Conservation (phyloP, 2,113 vertebrate genomes). For the Spea bombifrons region DNA sequence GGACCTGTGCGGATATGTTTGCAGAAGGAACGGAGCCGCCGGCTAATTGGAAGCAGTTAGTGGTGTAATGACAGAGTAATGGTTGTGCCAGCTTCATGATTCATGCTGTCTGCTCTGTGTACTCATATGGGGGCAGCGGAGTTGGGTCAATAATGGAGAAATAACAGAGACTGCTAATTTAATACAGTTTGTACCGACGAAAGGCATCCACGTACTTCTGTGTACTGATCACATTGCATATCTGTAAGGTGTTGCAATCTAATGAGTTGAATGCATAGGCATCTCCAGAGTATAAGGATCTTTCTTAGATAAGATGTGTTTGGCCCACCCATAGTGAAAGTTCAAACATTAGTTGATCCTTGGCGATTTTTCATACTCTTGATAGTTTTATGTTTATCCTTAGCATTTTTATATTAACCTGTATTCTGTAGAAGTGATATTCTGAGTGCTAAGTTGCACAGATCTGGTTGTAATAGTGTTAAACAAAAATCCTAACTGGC, state of each 20-base stretch:
- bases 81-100: slow-evolving; percentile 14
- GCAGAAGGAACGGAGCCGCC: slow-evolving; percentile 14
- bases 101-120: slow-evolving; percentile 5
- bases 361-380: neutral
- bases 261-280: neutral
- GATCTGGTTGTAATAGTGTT: too few species aligned
- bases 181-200: neutral
- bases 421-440: too few species aligned
- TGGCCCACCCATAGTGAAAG: neutral
- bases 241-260: neutral
- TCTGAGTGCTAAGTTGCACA: too few species aligned
- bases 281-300: neutral
- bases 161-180: slow-evolving; percentile 24
- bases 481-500: too few species aligned
- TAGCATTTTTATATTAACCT: neutral
- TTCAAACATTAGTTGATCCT: neutral
- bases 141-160: slow-evolving; percentile 12
- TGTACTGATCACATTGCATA: too few species aligned
- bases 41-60: slow-evolving; percentile 26
- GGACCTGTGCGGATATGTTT: neutral
- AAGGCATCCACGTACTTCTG: neutral
- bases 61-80: slow-evolving; percentile 9
- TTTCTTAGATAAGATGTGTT: neutral
- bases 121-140: slow-evolving; percentile 22
- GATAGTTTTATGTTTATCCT: neutral